Evolutionary conservation across 2,888 invertebrate genomes (phyloP), one percentile per base, ranked within the genome.

Genomic region (Parthenolecanium corni): DNA sequence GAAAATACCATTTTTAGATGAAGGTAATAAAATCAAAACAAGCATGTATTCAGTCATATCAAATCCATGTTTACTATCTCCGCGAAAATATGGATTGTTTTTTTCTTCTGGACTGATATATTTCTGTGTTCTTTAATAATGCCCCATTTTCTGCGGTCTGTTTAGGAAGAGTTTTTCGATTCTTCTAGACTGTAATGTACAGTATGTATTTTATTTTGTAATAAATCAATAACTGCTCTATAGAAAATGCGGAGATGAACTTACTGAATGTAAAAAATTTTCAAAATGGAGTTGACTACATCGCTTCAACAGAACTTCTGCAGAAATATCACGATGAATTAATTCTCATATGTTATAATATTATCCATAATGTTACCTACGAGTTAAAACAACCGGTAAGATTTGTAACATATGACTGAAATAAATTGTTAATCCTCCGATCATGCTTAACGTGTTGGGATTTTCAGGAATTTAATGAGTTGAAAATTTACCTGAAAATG

Each of bases 331-430:
- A 36, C 16, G 61, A 36, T 5, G 38, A 47, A 24, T 49, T 61
- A 51, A 23, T 61, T 14, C 49, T 61, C 21, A 49, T 36, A 20
- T 61, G 49, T 38, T 61, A 36, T 36, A 61, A 61, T 49, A 61
- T 61, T 23, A 61, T 61, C 23, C 61, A 61, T 49, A 61, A 61
- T 16, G 61, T 61, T 61, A 61, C 61, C 38, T 61, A 49, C 49
- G 61, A 61, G 16, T 40, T 61, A 40, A 61, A 51, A 61, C 46
- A 49, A 38, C 38, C 51, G 49, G 61, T 61, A 49, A 57, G 42
- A n/a, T 4, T 9, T 25, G n/a, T 18, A 42, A 42, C 14, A 9
- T 38, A 11, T 38, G 9, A 11, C 14, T 14, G 14, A 38, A 11
- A 11, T 38, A 38, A 12, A 11, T 38, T 1, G 46, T 46, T 46